A percentile compares a stretch with the other conserved stretches of the same genome.
phyloP scores from a whole-genome alignment of 2,113 vertebrate genomes.

The Scomber colias region DNA sequence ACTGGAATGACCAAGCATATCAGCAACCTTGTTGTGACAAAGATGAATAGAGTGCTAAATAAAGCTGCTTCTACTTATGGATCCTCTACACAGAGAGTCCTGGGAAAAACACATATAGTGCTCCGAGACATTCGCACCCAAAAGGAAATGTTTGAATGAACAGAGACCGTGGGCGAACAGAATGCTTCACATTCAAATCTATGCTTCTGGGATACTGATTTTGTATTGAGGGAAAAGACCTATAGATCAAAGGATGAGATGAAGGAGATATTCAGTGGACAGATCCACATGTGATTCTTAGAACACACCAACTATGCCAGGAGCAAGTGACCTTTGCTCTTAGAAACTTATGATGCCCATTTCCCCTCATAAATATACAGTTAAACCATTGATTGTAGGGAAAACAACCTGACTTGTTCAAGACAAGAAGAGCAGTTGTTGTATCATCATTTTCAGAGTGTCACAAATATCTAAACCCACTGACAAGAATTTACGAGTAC shows the following conservation, averaged over 20 bases:
- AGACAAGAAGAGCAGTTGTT: conserved; percentile 7
- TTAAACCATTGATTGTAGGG: neutral
- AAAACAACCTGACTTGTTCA: neutral
- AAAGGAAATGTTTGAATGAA: conserved; percentile 36
- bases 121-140: conserved; percentile 20
- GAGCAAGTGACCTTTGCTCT: neutral
- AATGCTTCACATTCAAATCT: conserved; percentile 29
- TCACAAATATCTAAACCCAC: conserved; percentile 5
- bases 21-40: conserved; percentile 54
- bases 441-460: neutral
- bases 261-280: neutral
- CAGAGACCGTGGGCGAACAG: conserved; percentile 25
- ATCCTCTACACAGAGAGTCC: conserved; percentile 6
- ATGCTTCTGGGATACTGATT: conserved; percentile 19
- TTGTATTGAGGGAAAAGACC: neutral
- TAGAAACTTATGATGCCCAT: neutral
- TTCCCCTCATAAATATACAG: neutral
- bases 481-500: neutral
- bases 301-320: neutral
- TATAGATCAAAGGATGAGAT: conserved; percentile 26
- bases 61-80: conserved; percentile 1
- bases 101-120: conserved; percentile 15
- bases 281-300: neutral
- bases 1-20: conserved; percentile 39
- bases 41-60: conserved; percentile 50